These are phyloP conservation scores for Anoplius nigerrimus DNA, from an alignment of 2,888 invertebrate genomes.

Conservation along the genomic window DNA sequence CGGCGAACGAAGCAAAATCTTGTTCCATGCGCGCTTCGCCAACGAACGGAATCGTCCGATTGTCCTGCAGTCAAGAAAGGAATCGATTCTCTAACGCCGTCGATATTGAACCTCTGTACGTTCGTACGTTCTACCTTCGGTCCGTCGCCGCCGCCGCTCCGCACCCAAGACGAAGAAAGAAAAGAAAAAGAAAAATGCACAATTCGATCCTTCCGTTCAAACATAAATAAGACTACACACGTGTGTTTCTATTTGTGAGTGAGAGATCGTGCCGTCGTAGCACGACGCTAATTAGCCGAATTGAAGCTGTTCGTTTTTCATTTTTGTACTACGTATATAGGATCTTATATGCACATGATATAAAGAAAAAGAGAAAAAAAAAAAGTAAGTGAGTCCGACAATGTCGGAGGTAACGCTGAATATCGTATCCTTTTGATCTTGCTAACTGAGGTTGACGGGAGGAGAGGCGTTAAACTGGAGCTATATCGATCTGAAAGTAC, in stretches of 20 bases:
- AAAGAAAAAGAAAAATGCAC: too few relatives aligned
- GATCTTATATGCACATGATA: conserved; percentile 2
- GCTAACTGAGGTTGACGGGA: neutral
- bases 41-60: too few relatives aligned
- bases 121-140: too few relatives aligned
- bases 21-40: too few relatives aligned
- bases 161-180: too few relatives aligned
- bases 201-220: conserved; percentile 5
- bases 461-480: conserved; percentile 2
- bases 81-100: too few relatives aligned
- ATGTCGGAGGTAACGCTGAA: neutral
- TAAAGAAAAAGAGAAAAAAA: too few relatives aligned
- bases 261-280: neutral
- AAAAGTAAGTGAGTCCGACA: neutral
- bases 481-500: conserved; percentile 14
- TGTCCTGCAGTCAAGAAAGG: too few relatives aligned
- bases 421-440: conserved; percentile 2
- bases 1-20: too few relatives aligned
- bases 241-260: conserved; percentile 13
- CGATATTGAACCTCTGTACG: too few relatives aligned
- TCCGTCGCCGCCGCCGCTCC: too few relatives aligned
- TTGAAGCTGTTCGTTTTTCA: conserved; percentile 14
- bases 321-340: conserved; percentile 20
- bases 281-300: conserved; percentile 1
- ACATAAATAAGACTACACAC: conserved; percentile 3